These are phyloP conservation scores for Semotilus atromaculatus DNA, from an alignment of 2,797 vertebrate species.

Conservation along the genomic window DNA sequence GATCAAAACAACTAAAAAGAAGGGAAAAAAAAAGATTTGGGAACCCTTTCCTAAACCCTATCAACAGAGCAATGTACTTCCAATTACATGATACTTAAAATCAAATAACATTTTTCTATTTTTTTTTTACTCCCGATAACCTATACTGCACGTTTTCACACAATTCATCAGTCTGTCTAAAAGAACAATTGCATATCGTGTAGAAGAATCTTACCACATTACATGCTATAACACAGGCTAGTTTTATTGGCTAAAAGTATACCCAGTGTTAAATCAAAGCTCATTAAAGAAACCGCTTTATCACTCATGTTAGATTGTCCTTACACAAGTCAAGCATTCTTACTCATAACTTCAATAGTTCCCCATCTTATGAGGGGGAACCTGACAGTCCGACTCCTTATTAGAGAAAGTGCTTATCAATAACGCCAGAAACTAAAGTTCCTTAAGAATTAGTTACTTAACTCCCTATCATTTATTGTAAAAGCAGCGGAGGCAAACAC, in stretches of 20 bases:
- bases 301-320: background rate
- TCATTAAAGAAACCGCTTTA: background rate
- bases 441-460: conserved; percentile 12
- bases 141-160: background rate
- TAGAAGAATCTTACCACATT: background rate
- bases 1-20: conserved; percentile 26
- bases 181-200: background rate
- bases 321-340: conserved; percentile 25
- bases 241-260: background rate
- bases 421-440: conserved; percentile 33
- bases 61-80: background rate
- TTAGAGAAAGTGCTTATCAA: conserved; percentile 39
- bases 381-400: conserved; percentile 1
- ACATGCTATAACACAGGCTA: conserved; percentile 19
- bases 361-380: background rate
- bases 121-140: background rate
- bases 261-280: background rate
- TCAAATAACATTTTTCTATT: conserved; percentile 17
- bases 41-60: background rate
- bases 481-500: conserved; percentile 27
- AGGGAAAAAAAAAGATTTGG: background rate
- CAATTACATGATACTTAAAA: background rate
- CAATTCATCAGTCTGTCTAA: background rate
- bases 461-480: conserved; percentile 20
- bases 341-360: background rate